Evolutionary conservation across 92 coral and sea anemone genomes (phyloP).

Genomic region (Pocillopora meandrina): DNA sequence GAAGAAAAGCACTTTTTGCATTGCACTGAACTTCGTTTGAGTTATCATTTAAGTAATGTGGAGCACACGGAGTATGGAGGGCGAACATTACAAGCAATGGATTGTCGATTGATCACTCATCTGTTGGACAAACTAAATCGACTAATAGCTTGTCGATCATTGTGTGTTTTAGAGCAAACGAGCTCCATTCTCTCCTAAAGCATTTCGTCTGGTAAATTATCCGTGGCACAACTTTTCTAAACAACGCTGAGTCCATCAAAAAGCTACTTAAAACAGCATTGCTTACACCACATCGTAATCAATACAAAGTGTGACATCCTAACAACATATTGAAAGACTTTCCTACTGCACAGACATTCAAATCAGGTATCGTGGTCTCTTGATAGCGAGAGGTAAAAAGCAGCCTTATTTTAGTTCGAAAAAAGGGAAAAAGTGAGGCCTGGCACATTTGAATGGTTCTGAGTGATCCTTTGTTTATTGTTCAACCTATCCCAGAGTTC

Average conservation of each 20-base stretch:
- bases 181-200: neutral
- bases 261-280: neutral
- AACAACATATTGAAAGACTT: too few relatives aligned
- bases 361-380: neutral
- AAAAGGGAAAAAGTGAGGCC: neutral
- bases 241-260: neutral
- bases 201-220: neutral
- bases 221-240: neutral
- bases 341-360: neutral
- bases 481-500: slow-evolving; percentile 59
- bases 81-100: neutral
- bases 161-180: neutral
- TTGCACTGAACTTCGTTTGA: neutral
- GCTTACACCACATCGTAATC: neutral
- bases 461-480: slow-evolving; percentile 18
- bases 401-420: neutral
- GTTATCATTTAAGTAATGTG: neutral
- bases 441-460: slow-evolving; percentile 41
- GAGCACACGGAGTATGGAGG: neutral
- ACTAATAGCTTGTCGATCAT: neutral
- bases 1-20: neutral
- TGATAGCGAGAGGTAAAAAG: neutral
- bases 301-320: neutral
- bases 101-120: neutral
- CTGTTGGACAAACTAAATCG: slow-evolving; percentile 11